Evolutionary conservation across 2,113 vertebrate species (phyloP).

Genomic region (Poecilia latipinna): DNA sequence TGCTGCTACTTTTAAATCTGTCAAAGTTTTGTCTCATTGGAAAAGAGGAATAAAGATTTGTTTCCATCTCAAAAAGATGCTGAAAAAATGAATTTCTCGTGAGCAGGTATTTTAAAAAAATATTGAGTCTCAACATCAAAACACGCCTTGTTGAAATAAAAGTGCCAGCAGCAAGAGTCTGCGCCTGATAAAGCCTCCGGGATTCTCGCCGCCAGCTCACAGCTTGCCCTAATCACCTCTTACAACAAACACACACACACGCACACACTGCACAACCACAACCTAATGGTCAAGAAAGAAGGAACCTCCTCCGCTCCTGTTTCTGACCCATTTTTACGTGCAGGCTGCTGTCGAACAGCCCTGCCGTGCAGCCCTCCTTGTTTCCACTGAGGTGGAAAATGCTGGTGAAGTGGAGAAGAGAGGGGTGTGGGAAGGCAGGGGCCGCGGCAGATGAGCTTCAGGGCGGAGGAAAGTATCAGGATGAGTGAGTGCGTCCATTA

Average conservation of each 20-base stretch:
- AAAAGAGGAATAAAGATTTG: neutral
- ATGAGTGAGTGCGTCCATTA: conserved; percentile 71
- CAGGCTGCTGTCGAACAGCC: conserved; percentile 30
- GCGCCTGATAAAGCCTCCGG: conserved; percentile 38
- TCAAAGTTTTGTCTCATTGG: neutral
- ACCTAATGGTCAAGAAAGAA: conserved; percentile 20
- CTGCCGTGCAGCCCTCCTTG: conserved; percentile 26
- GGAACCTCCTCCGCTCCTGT: conserved; percentile 12
- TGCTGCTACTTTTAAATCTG: neutral
- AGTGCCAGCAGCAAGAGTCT: conserved; percentile 29
- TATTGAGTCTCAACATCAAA: neutral
- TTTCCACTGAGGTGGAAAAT: conserved; percentile 74
- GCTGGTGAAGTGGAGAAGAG: conserved; percentile 51
- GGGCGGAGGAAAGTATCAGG: conserved; percentile 53
- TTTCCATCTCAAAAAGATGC: neutral
- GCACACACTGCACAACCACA: conserved; percentile 13
- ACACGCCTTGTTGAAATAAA: conserved; percentile 13
- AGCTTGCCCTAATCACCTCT: conserved; percentile 34
- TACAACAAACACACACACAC: conserved; percentile 2
- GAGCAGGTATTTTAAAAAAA: neutral
- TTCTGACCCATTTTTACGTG: conserved; percentile 73
- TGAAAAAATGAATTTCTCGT: conserved; percentile 1
- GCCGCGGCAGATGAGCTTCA: conserved; percentile 54
- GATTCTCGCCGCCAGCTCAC: conserved; percentile 34
- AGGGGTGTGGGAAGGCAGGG: conserved; percentile 49